Evolutionary conservation across 2,113 vertebrate genomes (phyloP), one percentile per base, ranked within the genome.

Genomic region (Atlantisia rogersi): DNA sequence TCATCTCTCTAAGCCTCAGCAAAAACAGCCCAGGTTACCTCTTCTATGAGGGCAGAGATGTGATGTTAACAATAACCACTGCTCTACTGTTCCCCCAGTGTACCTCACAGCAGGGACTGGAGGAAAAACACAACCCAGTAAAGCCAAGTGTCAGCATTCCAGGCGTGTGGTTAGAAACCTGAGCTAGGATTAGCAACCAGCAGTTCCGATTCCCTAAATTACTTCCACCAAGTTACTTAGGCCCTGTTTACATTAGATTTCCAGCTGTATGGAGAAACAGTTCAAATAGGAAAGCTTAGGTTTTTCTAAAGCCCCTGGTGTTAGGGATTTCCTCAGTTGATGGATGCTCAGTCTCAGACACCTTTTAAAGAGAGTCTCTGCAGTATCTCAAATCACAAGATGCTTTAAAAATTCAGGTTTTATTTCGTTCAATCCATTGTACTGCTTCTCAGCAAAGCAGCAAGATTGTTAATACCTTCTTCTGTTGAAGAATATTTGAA

Each of bases 351-450:
- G 56, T 32, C 67, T 86, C 91, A 82, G 78, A 70, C 78, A 94
- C 59, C 71, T 91, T 89, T 85, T 87, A 85, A 92, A 95, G 75
- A 62, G 71, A 19, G 16, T 92, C 39, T 93, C 76, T 94, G 80
- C 73, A 91, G 64, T 55, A 83, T 92, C 46, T 92, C 90, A 88
- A 94, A 88, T 90, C 94, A 93, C 92, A 80, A 56, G 39, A 73
- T 64, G 46, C 82, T 86, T 95, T 93, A 93, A 80, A 96, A 95
- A 93, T 74, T 77, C 76, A 63, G 37, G 22, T 53, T 94, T 83
- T 88, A 86, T 88, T 91, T 88, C 74, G 90, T 74, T 92, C n/a
- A 46, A 94, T 92, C 88, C 92, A 83, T 95, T 81, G 63, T 75
- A 42, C 68, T 86, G 68, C 67, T 50, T 82, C 42, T 67, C 63